A percentile compares a stretch with the other conserved stretches of the same genome.
phyloP scores from a whole-genome alignment of 2,113 vertebrate species.

The Oncorhynchus nerka region DNA sequence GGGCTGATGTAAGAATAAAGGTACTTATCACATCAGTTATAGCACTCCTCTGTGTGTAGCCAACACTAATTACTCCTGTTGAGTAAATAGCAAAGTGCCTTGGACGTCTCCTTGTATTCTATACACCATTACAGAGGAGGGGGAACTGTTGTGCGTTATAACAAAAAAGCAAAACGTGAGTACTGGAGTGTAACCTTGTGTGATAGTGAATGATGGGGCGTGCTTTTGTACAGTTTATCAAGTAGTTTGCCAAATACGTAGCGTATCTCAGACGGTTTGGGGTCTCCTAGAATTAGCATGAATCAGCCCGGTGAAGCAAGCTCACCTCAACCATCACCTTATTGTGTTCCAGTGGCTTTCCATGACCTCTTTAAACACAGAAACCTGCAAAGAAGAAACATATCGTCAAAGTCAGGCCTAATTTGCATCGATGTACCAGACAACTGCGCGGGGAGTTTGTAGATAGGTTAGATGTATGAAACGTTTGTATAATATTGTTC shows the following conservation, averaged over 20 bases:
- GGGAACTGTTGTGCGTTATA: no score
- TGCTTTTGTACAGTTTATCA: no score
- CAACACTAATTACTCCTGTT: constrained; percentile 80
- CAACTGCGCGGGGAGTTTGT: no score
- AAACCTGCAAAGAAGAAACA: no score
- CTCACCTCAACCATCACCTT: neutral
- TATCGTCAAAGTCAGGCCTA: no score
- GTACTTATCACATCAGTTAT: constrained; percentile 83
- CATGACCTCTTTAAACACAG: neutral
- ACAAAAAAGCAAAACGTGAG: neutral
- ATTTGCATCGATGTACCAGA: no score
- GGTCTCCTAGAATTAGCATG: neutral
- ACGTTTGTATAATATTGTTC: no score
- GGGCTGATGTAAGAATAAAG: constrained; percentile 77
- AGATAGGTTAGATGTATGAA: no score
- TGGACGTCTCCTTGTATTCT: constrained; percentile 15
- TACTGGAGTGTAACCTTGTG: neutral
- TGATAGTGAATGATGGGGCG: no score
- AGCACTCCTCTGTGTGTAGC: constrained; percentile 67
- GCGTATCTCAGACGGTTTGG: neutral
- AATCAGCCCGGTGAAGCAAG: neutral
- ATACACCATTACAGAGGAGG: neutral
- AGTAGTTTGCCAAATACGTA: no score
- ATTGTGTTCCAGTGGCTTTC: neutral
- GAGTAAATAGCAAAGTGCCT: constrained; percentile 61